Evolutionary conservation across 2,888 invertebrate genomes (phyloP), one percentile per base, ranked within the genome.

Genomic region (Nomada fabriciana): DNA sequence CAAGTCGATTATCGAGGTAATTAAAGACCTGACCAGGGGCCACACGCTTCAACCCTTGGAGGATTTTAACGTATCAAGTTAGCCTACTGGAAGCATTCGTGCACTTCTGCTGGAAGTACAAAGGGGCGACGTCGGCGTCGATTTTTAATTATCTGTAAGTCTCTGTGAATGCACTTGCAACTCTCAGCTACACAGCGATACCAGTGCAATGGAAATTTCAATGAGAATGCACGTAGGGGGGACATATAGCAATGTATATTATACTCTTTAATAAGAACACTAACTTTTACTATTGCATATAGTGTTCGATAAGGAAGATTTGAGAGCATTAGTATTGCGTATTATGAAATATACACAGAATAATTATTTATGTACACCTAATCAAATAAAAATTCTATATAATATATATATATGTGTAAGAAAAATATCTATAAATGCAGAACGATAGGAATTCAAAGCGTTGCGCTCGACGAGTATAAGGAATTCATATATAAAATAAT

Each of bases 401-500:
- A 36, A 5, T 36, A 36, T 36, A 36, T 29, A 29, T 53, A 53
- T 20, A 29, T 11, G 9, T 29, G 5, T 23, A 60, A 63, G 2
- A 47, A 50, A 61, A 67, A 74, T 47, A 36, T 18, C 23, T 63
- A 15, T 53, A 65, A 59, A 59, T 50, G 47, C 60, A 43, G 25
- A 52, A 75, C 42, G 52, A 25, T 29, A 29, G 42, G 53, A 43
- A 68, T 68, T 36, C 11, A 68, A 71, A 64, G n/a, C n/a, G 3
- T 64, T 23, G 55, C 55, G 76, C 7, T 20, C 36, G 36, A 20
- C 36, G 18, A 76, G 15, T 29, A n/a, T 13, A 64, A 10, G 64
- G 47, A 70, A 53, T 53, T 65, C 25, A 13, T 69, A 20, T 69
- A 76, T 76, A 61, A 64, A 69, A 80, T 64, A 76, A 77, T 69